These are phyloP conservation scores for Calameuta pallipes DNA, from an alignment of 2,888 invertebrate species.

Conservation along the genomic window DNA sequence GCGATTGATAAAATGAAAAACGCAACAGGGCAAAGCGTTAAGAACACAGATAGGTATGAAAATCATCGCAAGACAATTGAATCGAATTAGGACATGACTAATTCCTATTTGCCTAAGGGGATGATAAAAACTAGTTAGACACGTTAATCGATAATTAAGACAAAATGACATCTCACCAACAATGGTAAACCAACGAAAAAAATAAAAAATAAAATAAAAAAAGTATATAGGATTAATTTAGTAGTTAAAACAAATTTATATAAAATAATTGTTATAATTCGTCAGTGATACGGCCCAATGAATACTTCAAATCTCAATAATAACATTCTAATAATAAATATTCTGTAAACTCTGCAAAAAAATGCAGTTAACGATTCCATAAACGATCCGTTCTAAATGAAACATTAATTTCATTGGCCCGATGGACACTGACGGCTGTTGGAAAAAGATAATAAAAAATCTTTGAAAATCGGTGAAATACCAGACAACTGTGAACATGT, in stretches of 20 bases:
- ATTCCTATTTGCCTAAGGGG: conserved; percentile 55
- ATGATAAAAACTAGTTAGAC: conserved; percentile 55
- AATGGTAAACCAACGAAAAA: conserved; percentile 43
- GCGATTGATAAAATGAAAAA: background rate
- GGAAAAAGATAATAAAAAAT: conserved; percentile 47
- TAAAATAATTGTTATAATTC: conserved; percentile 41
- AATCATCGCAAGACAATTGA: conserved; percentile 56
- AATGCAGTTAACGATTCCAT: background rate
- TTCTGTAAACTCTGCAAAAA: background rate
- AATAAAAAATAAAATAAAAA: conserved; percentile 26
- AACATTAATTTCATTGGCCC: conserved; percentile 8
- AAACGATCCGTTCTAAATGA: background rate
- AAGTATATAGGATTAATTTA: conserved; percentile 44
- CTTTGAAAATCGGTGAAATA: conserved; percentile 64
- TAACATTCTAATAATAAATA: background rate
- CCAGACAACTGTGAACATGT: conserved; percentile 66
- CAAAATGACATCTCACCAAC: conserved; percentile 57
- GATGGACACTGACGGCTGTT: background rate
- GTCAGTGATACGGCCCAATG: conserved; percentile 30
- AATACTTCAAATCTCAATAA: background rate
- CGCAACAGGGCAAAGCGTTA: conserved; percentile 10
- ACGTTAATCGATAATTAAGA: conserved; percentile 55
- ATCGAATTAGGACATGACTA: conserved; percentile 56
- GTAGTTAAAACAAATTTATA: conserved; percentile 45
- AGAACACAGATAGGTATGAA: conserved; percentile 47